These are phyloP conservation scores for Psettodes erumei DNA, from an alignment of 2,113 vertebrate genomes.

Conservation along the genomic window DNA sequence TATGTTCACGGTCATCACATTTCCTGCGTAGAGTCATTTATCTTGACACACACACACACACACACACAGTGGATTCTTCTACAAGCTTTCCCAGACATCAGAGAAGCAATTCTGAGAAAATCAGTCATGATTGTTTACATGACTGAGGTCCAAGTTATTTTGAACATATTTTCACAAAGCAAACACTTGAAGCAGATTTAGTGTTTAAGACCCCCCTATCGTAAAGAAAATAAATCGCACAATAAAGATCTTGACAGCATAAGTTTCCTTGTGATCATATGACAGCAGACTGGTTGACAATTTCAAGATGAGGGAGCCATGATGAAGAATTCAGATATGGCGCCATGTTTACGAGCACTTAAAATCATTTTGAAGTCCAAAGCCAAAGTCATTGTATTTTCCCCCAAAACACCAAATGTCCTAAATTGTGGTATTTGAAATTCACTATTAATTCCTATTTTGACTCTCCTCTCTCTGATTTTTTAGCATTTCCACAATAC, in stretches of 20 bases:
- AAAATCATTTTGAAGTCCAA: not conserved
- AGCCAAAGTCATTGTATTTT: no score
- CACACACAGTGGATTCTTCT: slow-evolving; percentile 35
- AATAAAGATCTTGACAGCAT: slow-evolving; percentile 35
- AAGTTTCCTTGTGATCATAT: slow-evolving; percentile 33
- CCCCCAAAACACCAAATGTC: not conserved
- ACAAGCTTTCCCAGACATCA: slow-evolving; percentile 74
- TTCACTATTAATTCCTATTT: not conserved
- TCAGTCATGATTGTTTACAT: slow-evolving; percentile 72
- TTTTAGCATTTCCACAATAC: not conserved
- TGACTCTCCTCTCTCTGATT: not conserved
- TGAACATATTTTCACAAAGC: slow-evolving; percentile 67
- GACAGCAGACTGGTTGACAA: slow-evolving; percentile 35
- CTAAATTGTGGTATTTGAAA: not conserved
- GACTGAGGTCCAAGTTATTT: slow-evolving; percentile 77
- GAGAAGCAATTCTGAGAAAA: slow-evolving; percentile 63
- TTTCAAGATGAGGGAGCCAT: slow-evolving; percentile 3
- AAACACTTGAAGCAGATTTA: slow-evolving; percentile 53
- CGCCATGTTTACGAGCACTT: slow-evolving; percentile 14
- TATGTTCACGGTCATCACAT: not conserved
- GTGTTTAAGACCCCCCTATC: slow-evolving; percentile 38
- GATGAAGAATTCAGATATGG: slow-evolving; percentile 21
- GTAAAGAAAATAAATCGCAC: slow-evolving; percentile 70
- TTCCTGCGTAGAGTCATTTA: slow-evolving; percentile 14
- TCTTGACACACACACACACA: slow-evolving; percentile 34